A percentile compares a stretch with the other conserved stretches of the same genome.
phyloP scores from a whole-genome alignment of 2,888 invertebrate species.

The Cerceris ruficornis region DNA sequence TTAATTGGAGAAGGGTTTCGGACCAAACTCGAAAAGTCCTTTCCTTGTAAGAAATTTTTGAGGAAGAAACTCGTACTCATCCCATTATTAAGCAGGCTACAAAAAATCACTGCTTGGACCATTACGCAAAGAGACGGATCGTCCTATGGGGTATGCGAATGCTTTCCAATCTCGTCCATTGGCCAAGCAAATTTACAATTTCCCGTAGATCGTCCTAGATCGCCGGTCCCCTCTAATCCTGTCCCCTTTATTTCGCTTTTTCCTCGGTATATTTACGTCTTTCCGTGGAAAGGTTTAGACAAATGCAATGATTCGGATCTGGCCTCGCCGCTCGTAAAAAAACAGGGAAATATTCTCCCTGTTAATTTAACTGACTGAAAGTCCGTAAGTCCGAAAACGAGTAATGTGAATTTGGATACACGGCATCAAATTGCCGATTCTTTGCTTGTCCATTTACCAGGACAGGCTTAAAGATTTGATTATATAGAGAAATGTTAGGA shows the following conservation, averaged over 20 bases:
- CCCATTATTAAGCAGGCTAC: conserved; percentile 41
- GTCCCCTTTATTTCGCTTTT: conserved; percentile 9
- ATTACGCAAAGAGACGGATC: conserved; percentile 69
- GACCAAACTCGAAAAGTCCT: neutral
- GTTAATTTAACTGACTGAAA: conserved; percentile 24
- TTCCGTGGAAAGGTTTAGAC: conserved; percentile 2
- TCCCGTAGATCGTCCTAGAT: conserved; percentile 59
- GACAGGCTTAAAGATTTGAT: too few relatives aligned
- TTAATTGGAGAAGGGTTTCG: too few relatives aligned
- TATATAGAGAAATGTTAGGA: too few relatives aligned
- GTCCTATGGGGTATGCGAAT: conserved; percentile 43
- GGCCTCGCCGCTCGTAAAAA: conserved; percentile 45
- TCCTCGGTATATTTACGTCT: conserved; percentile 13
- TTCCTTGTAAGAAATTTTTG: conserved; percentile 1
- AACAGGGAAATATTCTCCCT: conserved; percentile 24
- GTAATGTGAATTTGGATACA: conserved; percentile 9
- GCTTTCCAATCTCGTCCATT: conserved; percentile 64
- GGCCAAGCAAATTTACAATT: conserved; percentile 72
- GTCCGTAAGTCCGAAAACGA: conserved; percentile 5
- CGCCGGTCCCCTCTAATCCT: conserved; percentile 12
- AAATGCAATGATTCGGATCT: conserved; percentile 29
- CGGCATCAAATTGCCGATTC: conserved; percentile 11
- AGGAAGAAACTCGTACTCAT: conserved; percentile 14
- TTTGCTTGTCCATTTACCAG: neutral
- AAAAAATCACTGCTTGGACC: conserved; percentile 59